These are phyloP conservation scores for Stomatorhinus ivindoensis DNA, from an alignment of 2,113 vertebrate genomes.

Conservation along the genomic window DNA sequence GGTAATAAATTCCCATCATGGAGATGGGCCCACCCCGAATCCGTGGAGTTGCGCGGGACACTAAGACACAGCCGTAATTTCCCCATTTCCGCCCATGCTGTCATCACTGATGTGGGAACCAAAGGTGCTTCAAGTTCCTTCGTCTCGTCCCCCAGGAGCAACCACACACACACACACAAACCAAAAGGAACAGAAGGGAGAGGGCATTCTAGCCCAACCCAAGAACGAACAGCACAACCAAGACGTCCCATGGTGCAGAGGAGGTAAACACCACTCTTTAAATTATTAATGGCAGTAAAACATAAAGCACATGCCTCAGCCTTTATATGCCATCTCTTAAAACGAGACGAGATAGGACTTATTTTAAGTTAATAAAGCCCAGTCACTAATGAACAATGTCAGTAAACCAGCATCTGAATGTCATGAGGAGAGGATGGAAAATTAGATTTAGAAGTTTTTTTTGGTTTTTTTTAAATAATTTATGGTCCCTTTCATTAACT, in stretches of 20 bases:
- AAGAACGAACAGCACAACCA: background rate
- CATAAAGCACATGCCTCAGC: background rate
- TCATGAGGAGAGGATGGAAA: conserved; percentile 55
- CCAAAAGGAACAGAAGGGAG: background rate
- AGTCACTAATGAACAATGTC: conserved; percentile 48
- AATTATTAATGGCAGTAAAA: background rate
- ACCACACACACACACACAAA: background rate
- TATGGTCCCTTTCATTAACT: conserved; percentile 58
- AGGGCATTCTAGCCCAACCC: background rate
- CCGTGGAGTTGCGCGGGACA: background rate
- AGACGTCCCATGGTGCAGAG: background rate
- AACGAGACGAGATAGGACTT: conserved; percentile 38
- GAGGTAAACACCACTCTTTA: background rate
- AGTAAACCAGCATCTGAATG: conserved; percentile 47
- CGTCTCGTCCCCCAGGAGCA: background rate
- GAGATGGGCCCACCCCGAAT: background rate
- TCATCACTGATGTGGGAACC: background rate
- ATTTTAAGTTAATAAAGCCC: conserved; percentile 28
- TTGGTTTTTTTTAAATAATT: conserved; percentile 41
- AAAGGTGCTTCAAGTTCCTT: background rate
- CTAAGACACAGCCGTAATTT: background rate
- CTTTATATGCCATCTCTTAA: conserved; percentile 28
- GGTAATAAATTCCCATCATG: background rate
- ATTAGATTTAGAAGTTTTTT: conserved; percentile 43
- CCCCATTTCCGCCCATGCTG: background rate